Evolutionary conservation across 2,888 invertebrate genomes (phyloP).

Genomic region (Synanthedon tipuliformis): DNA sequence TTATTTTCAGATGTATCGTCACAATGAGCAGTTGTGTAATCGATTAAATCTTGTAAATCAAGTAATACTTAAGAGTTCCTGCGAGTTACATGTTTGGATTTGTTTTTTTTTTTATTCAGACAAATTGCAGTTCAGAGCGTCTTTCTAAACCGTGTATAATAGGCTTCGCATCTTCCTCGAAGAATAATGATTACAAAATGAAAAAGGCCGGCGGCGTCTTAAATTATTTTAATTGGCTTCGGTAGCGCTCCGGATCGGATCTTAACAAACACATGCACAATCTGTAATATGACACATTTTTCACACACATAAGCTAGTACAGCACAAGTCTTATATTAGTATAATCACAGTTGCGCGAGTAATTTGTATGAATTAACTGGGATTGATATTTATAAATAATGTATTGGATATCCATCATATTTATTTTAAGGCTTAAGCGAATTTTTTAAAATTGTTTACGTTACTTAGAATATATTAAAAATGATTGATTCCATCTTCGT

Average conservation of each 20-base stretch:
- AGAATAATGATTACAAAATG: slow-evolving; percentile 66
- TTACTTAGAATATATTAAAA: too few species aligned
- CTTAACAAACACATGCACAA: slow-evolving; percentile 28
- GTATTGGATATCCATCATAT: too few species aligned
- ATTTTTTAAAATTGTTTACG: too few species aligned
- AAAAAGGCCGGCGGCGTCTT: slow-evolving; percentile 62
- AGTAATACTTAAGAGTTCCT: slow-evolving; percentile 6
- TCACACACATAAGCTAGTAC: slow-evolving; percentile 11
- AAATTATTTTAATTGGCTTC: slow-evolving; percentile 72
- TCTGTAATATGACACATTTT: slow-evolving; percentile 8
- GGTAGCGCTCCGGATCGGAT: slow-evolving; percentile 54
- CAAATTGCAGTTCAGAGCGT: slow-evolving; percentile 54
- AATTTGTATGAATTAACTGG: slow-evolving; percentile 21
- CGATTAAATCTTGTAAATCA: slow-evolving; percentile 10
- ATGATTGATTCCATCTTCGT: too few species aligned
- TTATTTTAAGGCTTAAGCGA: too few species aligned
- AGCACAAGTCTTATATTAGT: too few species aligned
- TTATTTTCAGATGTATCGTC: slow-evolving; percentile 16
- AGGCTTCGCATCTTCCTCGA: slow-evolving; percentile 55
- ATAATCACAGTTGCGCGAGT: slow-evolving; percentile 8
- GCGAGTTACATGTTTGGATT: slow-evolving; percentile 8
- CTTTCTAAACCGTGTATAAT: slow-evolving; percentile 61
- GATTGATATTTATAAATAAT: background rate
- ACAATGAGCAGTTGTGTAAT: background rate
- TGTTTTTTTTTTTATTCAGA: slow-evolving; percentile 34